A percentile compares a stretch with the other conserved stretches of the same genome.
phyloP scores from a whole-genome alignment of 2,797 vertebrate species.

The Adelosebastes latens region DNA sequence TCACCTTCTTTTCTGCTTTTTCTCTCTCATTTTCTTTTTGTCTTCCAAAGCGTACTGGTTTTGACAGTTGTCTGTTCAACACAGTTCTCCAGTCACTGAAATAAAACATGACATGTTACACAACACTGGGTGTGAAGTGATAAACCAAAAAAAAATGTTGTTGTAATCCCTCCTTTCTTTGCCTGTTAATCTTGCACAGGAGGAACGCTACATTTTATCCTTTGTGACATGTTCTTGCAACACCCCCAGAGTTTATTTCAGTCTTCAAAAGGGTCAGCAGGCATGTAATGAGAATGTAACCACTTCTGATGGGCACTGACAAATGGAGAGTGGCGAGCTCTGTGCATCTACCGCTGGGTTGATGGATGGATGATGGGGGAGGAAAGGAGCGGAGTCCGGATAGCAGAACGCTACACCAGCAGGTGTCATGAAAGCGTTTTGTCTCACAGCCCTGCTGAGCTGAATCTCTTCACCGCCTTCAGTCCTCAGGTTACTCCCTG shows the following conservation, averaged over 20 bases:
- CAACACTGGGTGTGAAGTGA: conserved; percentile 24
- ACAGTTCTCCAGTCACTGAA: conserved; percentile 10
- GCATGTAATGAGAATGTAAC: conserved; percentile 65
- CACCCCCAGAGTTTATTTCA: conserved; percentile 64
- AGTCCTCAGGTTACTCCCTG: conserved; percentile 23
- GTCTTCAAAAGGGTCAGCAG: conserved; percentile 63
- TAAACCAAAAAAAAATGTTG: conserved; percentile 39
- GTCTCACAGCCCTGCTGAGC: conserved; percentile 50
- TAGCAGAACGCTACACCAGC: conserved; percentile 61
- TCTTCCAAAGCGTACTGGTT: neutral
- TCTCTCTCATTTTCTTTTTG: neutral
- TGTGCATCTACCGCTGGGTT: conserved; percentile 53
- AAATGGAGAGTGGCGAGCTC: conserved; percentile 57
- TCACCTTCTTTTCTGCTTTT: neutral
- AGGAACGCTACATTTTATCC: conserved; percentile 39
- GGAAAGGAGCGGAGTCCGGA: conserved; percentile 33
- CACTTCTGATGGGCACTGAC: conserved; percentile 59
- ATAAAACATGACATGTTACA: conserved; percentile 16
- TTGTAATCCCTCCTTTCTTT: conserved; percentile 38
- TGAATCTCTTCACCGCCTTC: conserved; percentile 29
- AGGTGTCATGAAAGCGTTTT: conserved; percentile 76
- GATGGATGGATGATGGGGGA: conserved; percentile 65
- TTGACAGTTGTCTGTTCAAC: conserved; percentile 11
- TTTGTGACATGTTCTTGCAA: conserved; percentile 58
- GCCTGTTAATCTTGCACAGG: conserved; percentile 43